Evolutionary conservation across 2,113 vertebrate species (phyloP), one percentile per base, ranked within the genome.

Genomic region (Notiomystis cincta): DNA sequence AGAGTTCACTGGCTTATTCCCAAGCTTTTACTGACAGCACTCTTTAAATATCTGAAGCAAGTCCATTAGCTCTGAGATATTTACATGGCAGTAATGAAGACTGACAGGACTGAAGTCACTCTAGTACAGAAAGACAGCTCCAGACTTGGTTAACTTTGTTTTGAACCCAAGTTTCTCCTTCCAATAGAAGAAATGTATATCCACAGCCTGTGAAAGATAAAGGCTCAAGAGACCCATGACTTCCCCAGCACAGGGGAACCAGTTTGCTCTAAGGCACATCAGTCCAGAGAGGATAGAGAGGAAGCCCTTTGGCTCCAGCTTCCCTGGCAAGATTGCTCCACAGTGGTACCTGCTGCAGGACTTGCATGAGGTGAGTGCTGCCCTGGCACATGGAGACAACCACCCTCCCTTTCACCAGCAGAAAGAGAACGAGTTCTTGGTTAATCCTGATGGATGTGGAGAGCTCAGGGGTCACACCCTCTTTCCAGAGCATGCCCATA

Each of bases 301-400:
- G 61, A 87, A 77, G 9, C 8, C 16, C 27, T 73, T 40, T 47
- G 62, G n/a, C 51, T 70, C 25, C 50, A 62, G 44, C 25, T 48
- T 65, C 50, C 35, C 35, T 44, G 48, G 17, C 60, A 69, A 30
- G 10, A 62, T 12, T 64, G 16, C 15, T 60, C 8, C 0, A 3
- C 0, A 48, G 60, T 3, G 16, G 30, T 33, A 33, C 42, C 67
- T 57, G 47, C 38, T 64, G 79, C 57, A 85, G 85, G 64, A n/a
- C 35, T 18, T 58, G 44, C 21, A 35, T 0, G 0, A 51, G 54
- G 19, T 11, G 19, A 87, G 15, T 0, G 1, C 22, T 79, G 50
- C 27, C 54, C 77, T 23, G 35, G 42, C 23, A 40, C 28, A 15
- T 0, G 1, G 58, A 24, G 31, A 38, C 72, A 91, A 35, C 4